These are phyloP conservation scores for Neotoxoptera formosana DNA, from an alignment of 1,140 invertebrate species.

Conservation along the genomic window DNA sequence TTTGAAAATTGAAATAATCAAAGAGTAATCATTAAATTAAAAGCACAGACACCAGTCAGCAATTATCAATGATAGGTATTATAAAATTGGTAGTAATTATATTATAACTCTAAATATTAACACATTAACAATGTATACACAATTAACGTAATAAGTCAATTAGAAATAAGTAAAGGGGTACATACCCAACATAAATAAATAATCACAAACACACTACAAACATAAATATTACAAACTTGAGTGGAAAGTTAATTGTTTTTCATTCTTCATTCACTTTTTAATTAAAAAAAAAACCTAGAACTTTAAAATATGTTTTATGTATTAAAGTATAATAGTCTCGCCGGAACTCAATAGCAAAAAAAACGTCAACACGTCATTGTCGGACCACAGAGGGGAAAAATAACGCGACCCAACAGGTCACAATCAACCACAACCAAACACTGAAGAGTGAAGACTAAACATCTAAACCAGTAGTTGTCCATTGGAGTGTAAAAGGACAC, in stretches of 20 bases:
- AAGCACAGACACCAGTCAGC: neutral
- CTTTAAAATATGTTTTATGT: too few relatives aligned
- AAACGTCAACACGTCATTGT: neutral
- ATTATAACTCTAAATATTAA: neutral
- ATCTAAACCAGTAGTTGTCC: conserved; percentile 6
- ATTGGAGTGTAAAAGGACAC: conserved; percentile 18
- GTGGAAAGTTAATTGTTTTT: neutral
- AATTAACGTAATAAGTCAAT: neutral
- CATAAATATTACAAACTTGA: neutral
- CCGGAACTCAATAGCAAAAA: neutral
- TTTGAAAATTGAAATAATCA: neutral
- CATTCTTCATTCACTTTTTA: neutral
- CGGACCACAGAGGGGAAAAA: neutral
- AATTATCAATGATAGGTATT: neutral
- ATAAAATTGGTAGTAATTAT: neutral
- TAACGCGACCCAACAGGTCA: neutral
- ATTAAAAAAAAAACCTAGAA: neutral
- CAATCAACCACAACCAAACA: neutral
- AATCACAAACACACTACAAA: neutral
- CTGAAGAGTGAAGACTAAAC: neutral
- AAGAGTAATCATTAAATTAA: neutral
- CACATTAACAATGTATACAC: neutral
- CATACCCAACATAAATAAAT: neutral
- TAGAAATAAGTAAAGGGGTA: neutral
- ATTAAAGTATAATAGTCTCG: neutral